Evolutionary conservation across 2,113 vertebrate genomes (phyloP), one percentile per base, ranked within the genome.

Genomic region (Pollachius pollachius): DNA sequence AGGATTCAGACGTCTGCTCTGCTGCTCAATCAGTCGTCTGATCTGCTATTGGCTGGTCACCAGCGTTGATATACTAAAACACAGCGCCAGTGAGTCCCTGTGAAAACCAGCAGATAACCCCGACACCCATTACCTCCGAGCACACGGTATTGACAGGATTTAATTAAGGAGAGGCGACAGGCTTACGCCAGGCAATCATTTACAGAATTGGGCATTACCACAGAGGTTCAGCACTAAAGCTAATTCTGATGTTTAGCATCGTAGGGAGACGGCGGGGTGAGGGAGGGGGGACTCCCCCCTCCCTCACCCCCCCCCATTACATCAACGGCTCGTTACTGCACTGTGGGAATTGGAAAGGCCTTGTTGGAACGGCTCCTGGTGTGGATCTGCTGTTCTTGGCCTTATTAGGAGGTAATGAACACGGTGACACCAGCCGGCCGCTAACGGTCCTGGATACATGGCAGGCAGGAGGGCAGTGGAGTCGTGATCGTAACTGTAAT

Each of bases 311-410:
- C 41, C 41, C 41, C 41, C 19, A 18, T 71, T 62, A 71, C 62
- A 65, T 74, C 18, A 61, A 67, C n/a, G 69, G 72, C 68, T 83
- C 81, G 79, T 86, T 79, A 75, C 64, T 18, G 23, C 0, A 27
- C 67, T 71, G 63, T 71, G 71, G 73, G 76, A 71, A 76, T 81
- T 76, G 61, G 69, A 52, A 71, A 27, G 17, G 70, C 65, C 70
- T 67, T 59, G 52, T 73, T 8, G n/a, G 76, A 64, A 78, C 74
- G 77, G 64, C 4, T 66, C 52, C 15, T n/a, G 11, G 21, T 19
- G 19, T 16, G 48, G 54, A 57, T 57, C 58, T 21, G 13, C 25
- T 34, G 60, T 62, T 11, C 19, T 13, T 25, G 60, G 13, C 21
- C 21, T 23, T 62, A 48, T 70, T 61, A 21, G 4, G 34, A 68